Base-by-base conservation (phyloP, 2,888 invertebrate species). In the Rutpela maculata region DNA sequence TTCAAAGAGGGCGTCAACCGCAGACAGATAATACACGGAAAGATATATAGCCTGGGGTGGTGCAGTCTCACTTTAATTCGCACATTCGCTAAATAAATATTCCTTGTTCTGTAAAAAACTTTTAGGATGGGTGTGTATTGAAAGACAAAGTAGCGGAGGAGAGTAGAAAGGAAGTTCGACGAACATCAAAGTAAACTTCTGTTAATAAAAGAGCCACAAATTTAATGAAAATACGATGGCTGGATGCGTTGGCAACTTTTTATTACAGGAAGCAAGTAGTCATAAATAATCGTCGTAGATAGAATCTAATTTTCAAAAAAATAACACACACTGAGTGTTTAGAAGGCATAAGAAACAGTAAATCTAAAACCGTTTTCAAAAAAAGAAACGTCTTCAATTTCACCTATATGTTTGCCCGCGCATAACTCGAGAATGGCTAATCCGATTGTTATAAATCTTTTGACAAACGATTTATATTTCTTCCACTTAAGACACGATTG, bases 1-100 rank as follows among this genome's bases (percentile, higher is more conserved):
- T 76, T 76, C 79, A 63, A 79, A 80, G 78, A 81, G 82, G 83
- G 83, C 83, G 83, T 82, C 82, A 83, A 81, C 83, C 82, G 81
- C 83, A 82, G 81, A 77, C 78, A 81, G 83, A 83, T 81, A 83
- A 80, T 81, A 77, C 78, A 76, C 75, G 55, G 76, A 72, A 78
- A 84, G 79, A 84, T 84, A 82, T 82, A 83, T 83, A 76, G 79
- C 81, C 55, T 77, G 71, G 80, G 81, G 79, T 75, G 77, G 72
- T 68, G 78, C 78, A 70, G 75, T 62, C 74, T 74, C 76, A 78
- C 76, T 80, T 80, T 75, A 69, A 78, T 78, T 80, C 76, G 59
- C 74, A 74, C 68, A 56, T 67, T 71, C 35, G 35, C 69, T 59
- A 26, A 69, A 26, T 69, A 69, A 56, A 67, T 56, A 55, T 55